Conservation (phyloP, 2,113 vertebrate genomes). For the Cygnus buccinator region DNA sequence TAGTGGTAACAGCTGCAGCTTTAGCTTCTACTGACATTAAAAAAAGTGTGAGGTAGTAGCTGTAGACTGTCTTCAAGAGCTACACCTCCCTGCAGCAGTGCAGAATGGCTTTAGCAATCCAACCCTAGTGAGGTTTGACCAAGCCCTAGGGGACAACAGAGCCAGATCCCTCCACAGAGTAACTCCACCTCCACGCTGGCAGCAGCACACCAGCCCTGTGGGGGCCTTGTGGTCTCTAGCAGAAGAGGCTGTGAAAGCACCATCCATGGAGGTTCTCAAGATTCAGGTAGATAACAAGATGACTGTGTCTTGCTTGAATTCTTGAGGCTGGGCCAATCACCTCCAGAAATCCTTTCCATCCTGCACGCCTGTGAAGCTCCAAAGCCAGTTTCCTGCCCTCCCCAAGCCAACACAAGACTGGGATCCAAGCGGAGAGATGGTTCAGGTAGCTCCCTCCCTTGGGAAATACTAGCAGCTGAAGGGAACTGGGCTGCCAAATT, state of each 20-base stretch:
- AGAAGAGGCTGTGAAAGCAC: not conserved
- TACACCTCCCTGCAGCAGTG: not conserved
- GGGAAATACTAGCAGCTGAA: not conserved
- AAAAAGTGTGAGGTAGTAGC: not conserved
- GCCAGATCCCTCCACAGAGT: not conserved
- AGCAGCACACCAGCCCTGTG: accelerated
- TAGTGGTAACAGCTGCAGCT: slow-evolving; percentile 32
- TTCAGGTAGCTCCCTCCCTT: not conserved
- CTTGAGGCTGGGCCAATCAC: not conserved
- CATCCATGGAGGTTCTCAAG: not conserved
- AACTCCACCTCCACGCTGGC: not conserved
- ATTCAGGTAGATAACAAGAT: not conserved
- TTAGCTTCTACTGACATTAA: slow-evolving; percentile 1
- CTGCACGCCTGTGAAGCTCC: not conserved
- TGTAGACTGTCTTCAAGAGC: not conserved
- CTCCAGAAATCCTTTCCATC: not conserved
- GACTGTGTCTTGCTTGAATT: not conserved
- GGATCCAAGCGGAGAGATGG: not conserved
- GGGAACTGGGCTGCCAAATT: not conserved
- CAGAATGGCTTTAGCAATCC: not conserved
- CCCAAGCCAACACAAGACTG: not conserved
- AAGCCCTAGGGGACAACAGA: not conserved
- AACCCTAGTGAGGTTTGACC: not conserved
- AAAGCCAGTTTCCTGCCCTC: not conserved
- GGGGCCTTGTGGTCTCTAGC: not conserved